Conservation (phyloP, 2,888 invertebrate genomes). For the Aspidapion aeneum region DNA sequence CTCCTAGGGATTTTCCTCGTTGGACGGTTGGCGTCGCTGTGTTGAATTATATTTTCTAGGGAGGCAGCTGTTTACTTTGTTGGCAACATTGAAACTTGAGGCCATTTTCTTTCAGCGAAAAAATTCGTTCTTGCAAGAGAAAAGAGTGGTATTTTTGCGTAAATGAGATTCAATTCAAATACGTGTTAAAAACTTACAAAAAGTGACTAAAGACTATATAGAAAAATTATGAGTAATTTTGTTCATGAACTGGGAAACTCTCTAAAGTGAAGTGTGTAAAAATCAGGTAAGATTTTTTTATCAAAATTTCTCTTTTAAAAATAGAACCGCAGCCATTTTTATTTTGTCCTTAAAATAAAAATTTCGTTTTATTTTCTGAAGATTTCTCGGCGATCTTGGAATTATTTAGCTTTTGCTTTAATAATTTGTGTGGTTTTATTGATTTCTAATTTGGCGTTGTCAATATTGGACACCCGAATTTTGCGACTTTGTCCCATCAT, state of each 20-base stretch:
- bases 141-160: background rate
- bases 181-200: background rate
- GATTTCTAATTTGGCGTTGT: no score
- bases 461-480: no score
- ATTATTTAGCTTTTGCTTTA: constrained; percentile 13
- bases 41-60: no score
- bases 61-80: background rate
- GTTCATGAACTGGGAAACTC: constrained; percentile 26
- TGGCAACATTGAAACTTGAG: background rate
- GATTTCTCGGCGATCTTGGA: constrained; percentile 21
- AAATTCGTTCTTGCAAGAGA: background rate
- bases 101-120: background rate
- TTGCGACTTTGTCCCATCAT: no score
- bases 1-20: no score
- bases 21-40: no score
- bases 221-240: constrained; percentile 30
- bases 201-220: constrained; percentile 21
- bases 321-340: constrained; percentile 33
- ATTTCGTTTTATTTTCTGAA: constrained; percentile 22
- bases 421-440: no score
- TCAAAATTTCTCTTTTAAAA: constrained; percentile 15
- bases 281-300: constrained; percentile 32
- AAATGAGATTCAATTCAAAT: background rate
- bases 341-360: constrained; percentile 10
- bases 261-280: constrained; percentile 25